phyloP scores from a whole-genome alignment of 2,888 invertebrate species.

The Drosophila picticornis region DNA sequence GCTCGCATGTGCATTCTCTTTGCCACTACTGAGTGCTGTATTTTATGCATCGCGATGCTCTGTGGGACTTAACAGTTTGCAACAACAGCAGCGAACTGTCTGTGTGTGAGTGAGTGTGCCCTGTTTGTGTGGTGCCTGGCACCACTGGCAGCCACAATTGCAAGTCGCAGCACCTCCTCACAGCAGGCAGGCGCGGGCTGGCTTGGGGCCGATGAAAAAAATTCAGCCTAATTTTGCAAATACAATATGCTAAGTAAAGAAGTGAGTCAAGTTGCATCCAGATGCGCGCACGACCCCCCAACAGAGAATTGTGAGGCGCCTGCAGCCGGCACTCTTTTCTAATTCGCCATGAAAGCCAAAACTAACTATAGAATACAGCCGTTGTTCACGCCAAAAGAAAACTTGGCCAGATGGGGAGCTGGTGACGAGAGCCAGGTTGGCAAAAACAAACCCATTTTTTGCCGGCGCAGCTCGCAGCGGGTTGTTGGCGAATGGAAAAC shows the following conservation, averaged over 20 bases:
- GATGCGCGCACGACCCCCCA: neutral
- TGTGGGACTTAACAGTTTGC: slow-evolving; percentile 27
- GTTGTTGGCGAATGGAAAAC: neutral
- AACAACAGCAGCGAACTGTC: slow-evolving; percentile 34
- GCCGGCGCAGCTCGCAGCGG: neutral
- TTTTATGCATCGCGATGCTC: slow-evolving; percentile 54
- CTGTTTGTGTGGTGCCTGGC: slow-evolving; percentile 53
- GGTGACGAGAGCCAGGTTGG: neutral
- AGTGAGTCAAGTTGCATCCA: slow-evolving; percentile 34
- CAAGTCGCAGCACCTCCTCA: slow-evolving; percentile 35
- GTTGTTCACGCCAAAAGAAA: slow-evolving; percentile 18
- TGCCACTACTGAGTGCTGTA: slow-evolving; percentile 26
- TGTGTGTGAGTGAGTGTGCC: slow-evolving; percentile 1
- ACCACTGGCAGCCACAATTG: slow-evolving; percentile 48
- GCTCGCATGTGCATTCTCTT: slow-evolving; percentile 15
- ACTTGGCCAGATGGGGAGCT: slow-evolving; percentile 15
- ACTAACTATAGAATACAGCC: slow-evolving; percentile 21
- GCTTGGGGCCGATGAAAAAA: neutral
- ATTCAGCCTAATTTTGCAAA: slow-evolving; percentile 70
- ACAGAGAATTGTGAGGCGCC: slow-evolving; percentile 70
- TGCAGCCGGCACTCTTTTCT: slow-evolving; percentile 70
- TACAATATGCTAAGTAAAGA: slow-evolving; percentile 72
- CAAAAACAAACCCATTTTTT: neutral
- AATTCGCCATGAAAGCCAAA: slow-evolving; percentile 64
- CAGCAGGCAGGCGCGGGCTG: slow-evolving; percentile 38